Evolutionary conservation across 1,140 invertebrate species (phyloP), one percentile per base, ranked within the genome.

Genomic region (Zaprionus lachaisei): DNA sequence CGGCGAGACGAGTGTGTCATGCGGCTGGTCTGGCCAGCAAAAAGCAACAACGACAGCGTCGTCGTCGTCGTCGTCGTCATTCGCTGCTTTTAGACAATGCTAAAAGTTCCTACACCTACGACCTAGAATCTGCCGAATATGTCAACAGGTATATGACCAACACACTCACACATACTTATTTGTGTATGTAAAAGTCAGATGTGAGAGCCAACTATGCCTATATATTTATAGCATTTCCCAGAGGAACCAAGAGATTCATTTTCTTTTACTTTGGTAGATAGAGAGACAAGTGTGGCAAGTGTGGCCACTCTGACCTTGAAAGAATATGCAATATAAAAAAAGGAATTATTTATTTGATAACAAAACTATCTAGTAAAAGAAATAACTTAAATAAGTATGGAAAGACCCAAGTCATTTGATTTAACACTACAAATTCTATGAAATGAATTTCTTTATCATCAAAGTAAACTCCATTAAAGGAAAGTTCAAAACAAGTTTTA

Each of bases 101-200:
- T 85, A 90, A 85, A 90, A 90, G 84, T 89, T 90, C 81, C 85
- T 85, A 89, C 85, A 89, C 85, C 85, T 89, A 89, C 85, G 85
- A 90, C 85, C 85, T 90, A 89, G 85, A 89, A 89, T 89, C 56
- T 84, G 81, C 85, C 85, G 79, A 89, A 89, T 89, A 89, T 89
- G 85, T 89, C 85, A 90, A 89, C 81, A 90, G 85, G 85, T 89
- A 89, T 77, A 74, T 71, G 69, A 44, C 15, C 62, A 58, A 51
- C 31, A 54, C 54, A 51, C 58, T 47, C 15, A 44, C 2, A 4
- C 60, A 67, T 58, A 68, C 49, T 20, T 2, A 47, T n/a, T n/a
- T 47, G n/a, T 47, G 5, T 47, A 9, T 38, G 14, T 38, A 24
- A 24, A 72, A 44, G 47, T 61, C 65, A 75, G 49, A 57, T 70